These are phyloP conservation scores for Drosophila saltans DNA, from an alignment of 1,140 invertebrate genomes.

Conservation along the genomic window DNA sequence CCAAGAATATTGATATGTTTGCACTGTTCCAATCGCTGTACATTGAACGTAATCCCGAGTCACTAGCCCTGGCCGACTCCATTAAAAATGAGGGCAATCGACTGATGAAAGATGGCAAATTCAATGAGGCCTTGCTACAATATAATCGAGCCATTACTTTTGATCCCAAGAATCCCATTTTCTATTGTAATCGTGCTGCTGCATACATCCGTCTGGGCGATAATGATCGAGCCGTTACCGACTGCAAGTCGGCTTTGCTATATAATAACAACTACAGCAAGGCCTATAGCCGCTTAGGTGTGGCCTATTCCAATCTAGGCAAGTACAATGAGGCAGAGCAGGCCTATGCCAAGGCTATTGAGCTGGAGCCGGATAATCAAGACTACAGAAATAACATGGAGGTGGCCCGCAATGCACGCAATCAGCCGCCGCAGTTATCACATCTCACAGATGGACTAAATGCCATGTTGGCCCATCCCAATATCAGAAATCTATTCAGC, in stretches of 20 bases:
- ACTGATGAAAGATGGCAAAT: conserved; percentile 92
- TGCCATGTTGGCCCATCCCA: conserved; percentile 70
- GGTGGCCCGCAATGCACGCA: conserved; percentile 88
- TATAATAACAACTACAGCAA: conserved; percentile 96
- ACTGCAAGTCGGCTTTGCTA: conserved; percentile 93
- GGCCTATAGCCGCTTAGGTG: conserved; percentile 96
- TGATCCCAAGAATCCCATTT: conserved; percentile 95
- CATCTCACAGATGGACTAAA: conserved; percentile 66
- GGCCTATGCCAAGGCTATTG: conserved; percentile 93
- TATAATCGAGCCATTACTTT: conserved; percentile 94
- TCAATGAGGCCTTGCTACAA: conserved; percentile 90
- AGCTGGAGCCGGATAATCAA: conserved; percentile 96
- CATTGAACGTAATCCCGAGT: conserved; percentile 84
- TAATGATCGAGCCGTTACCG: conserved; percentile 91
- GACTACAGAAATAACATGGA: conserved; percentile 95
- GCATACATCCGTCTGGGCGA: conserved; percentile 94
- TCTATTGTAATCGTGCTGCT: conserved; percentile 97
- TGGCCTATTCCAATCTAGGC: conserved; percentile 93
- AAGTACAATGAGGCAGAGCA: conserved; percentile 92
- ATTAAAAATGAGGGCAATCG: conserved; percentile 94
- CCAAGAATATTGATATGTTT: conserved; percentile 84
- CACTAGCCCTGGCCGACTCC: conserved; percentile 88
- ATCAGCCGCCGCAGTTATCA: conserved; percentile 70
- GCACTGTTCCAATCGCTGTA: conserved; percentile 83
- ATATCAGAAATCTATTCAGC: conserved; percentile 70